Evolutionary conservation across 2,797 vertebrate genomes (phyloP).

Genomic region (Microhierax caerulescens): DNA sequence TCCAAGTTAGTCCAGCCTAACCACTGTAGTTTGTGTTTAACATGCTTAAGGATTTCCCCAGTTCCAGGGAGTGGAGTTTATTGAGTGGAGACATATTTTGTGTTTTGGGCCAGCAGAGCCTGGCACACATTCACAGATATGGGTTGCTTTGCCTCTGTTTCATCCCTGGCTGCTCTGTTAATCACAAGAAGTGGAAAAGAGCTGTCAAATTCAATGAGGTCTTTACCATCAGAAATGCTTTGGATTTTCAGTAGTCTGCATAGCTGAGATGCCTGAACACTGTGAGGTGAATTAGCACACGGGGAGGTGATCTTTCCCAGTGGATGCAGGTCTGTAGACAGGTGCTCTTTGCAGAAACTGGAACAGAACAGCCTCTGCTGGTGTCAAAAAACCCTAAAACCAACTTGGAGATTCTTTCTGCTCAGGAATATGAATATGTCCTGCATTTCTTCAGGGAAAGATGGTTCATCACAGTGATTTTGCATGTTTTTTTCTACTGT

Average conservation of each 20-base stretch:
- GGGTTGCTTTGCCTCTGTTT: background rate
- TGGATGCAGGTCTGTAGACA: background rate
- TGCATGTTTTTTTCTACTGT: background rate
- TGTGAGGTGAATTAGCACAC: background rate
- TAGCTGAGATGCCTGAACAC: background rate
- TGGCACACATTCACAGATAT: fast-evolving
- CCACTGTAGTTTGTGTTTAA: background rate
- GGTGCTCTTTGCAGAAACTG: background rate
- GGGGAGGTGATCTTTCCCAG: background rate
- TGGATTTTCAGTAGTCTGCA: background rate
- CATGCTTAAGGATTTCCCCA: background rate
- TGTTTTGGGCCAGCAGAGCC: background rate
- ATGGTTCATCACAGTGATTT: background rate
- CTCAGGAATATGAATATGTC: background rate
- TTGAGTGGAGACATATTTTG: too few species aligned
- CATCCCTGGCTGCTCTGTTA: background rate
- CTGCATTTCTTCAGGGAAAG: background rate
- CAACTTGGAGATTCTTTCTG: background rate
- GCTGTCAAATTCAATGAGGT: background rate
- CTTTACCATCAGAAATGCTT: background rate
- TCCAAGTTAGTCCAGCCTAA: background rate
- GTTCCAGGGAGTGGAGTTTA: background rate
- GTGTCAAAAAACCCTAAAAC: background rate
- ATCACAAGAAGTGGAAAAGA: background rate
- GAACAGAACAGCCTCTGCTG: background rate